Percentiles rank a stretch among this genome's conserved stretches.
Evolutionary conservation across 92 coral and sea anemone genomes (phyloP).

Genomic region (Actinostola sp.): DNA sequence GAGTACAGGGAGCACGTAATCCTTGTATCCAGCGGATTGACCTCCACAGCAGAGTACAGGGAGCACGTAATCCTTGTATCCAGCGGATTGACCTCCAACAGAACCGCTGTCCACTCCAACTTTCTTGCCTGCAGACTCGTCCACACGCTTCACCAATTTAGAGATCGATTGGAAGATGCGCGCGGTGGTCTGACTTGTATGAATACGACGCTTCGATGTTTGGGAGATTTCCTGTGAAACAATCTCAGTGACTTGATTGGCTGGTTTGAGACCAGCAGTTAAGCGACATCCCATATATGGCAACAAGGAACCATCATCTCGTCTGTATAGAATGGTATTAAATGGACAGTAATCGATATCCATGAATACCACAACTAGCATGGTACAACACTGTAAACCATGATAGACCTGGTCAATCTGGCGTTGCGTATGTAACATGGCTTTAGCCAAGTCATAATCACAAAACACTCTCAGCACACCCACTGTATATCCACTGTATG

Average conservation of each 20-base stretch:
- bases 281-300: constrained; percentile 8
- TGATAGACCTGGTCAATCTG: neutral
- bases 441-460: neutral
- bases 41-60: too few species aligned
- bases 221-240: neutral
- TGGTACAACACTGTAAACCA: neutral
- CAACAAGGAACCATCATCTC: neutral
- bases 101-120: too few species aligned
- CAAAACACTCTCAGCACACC: neutral
- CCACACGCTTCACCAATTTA: neutral
- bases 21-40: too few species aligned
- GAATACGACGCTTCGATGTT: neutral
- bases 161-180: neutral
- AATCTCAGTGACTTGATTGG: neutral
- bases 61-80: constrained; percentile 3
- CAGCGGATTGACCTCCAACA: neutral
- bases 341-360: constrained; percentile 6
- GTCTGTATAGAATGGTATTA: neutral
- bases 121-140: neutral
- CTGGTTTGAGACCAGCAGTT: neutral
- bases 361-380: neutral
- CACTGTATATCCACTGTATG: neutral
- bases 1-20: too few species aligned
- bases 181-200: neutral
- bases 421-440: neutral